These are phyloP conservation scores for Drosophila nebulosa DNA, from an alignment of 1,140 invertebrate genomes.

Conservation along the genomic window DNA sequence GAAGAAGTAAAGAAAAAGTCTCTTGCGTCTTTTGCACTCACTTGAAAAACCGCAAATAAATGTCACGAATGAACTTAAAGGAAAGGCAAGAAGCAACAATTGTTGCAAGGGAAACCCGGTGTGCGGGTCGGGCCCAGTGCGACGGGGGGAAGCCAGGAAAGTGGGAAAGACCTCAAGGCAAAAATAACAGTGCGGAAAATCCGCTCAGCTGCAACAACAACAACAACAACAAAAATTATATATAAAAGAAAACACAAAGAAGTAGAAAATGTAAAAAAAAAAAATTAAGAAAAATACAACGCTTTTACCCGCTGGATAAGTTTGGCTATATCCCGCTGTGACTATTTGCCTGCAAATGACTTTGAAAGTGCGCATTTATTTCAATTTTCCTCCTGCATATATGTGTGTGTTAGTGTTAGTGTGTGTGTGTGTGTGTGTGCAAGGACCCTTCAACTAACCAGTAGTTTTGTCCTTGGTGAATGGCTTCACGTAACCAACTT, in stretches of 20 bases:
- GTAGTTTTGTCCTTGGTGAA: constrained; percentile 24
- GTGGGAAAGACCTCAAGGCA: constrained; percentile 13
- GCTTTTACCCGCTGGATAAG: constrained; percentile 40
- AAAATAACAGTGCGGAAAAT: constrained; percentile 62
- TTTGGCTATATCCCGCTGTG: constrained; percentile 37
- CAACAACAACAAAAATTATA: constrained; percentile 21
- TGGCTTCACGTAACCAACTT: constrained; percentile 22
- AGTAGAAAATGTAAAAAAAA: constrained; percentile 8
- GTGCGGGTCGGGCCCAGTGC: background rate
- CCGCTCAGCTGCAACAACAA: constrained; percentile 29
- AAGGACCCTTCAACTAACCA: constrained; percentile 15
- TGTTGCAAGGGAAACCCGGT: constrained; percentile 21
- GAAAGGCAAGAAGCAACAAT: constrained; percentile 59
- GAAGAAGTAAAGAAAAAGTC: constrained; percentile 5
- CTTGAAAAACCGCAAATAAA: constrained; percentile 63
- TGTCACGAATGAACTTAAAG: constrained; percentile 66
- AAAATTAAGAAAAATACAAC: constrained; percentile 58
- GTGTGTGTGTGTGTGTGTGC: background rate
- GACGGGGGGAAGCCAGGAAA: background rate
- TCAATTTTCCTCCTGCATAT: constrained; percentile 41
- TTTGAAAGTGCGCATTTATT: constrained; percentile 69
- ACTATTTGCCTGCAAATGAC: constrained; percentile 68
- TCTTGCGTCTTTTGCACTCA: constrained; percentile 6
- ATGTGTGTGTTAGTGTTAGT: background rate
- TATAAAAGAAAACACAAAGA: background rate